Percentiles rank a stretch among this genome's conserved stretches.
phyloP scores from a whole-genome alignment of 2,113 vertebrate genomes.

The Chionis minor region DNA sequence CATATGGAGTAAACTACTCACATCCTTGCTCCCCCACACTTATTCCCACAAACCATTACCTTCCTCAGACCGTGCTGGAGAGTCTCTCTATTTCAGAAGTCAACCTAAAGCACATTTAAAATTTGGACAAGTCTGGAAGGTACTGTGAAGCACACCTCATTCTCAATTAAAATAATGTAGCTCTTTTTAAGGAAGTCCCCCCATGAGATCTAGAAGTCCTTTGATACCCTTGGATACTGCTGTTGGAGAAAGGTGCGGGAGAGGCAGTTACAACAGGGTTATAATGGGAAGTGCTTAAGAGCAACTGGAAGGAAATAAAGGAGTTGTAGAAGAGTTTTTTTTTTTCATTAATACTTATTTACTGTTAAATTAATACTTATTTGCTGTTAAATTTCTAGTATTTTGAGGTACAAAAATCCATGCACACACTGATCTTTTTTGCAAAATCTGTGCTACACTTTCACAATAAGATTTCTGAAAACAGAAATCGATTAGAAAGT shows the following conservation, averaged over 20 bases:
- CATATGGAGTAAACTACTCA: background rate
- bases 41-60: background rate
- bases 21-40: fast-evolving
- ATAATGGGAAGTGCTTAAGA: background rate
- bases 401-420: background rate
- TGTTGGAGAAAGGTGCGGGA: background rate
- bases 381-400: background rate
- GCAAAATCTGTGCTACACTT: background rate
- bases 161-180: background rate
- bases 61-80: background rate
- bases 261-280: background rate
- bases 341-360: background rate
- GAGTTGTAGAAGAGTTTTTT: background rate
- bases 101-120: background rate
- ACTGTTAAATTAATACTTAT: background rate
- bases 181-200: background rate
- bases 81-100: background rate
- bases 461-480: background rate
- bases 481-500: background rate
- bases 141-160: background rate
- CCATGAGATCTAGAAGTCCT: background rate
- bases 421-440: fast-evolving
- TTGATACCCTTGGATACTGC: background rate
- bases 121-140: background rate
- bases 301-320: background rate